Evolutionary conservation across 2,888 invertebrate species (phyloP).

Genomic region (Synergus laeviventris): DNA sequence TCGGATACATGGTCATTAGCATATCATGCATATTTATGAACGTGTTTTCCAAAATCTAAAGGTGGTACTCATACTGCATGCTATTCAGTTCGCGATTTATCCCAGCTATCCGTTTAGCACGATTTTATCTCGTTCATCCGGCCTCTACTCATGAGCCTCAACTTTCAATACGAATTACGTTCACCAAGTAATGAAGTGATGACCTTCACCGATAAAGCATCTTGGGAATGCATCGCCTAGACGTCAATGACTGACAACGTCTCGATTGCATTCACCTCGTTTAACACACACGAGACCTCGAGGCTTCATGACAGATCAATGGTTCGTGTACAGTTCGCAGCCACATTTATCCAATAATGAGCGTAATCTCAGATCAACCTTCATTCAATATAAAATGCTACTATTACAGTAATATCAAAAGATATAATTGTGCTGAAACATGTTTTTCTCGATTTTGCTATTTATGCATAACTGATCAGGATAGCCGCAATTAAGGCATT

Average conservation of each 20-base stretch:
- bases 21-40: conserved; percentile 74
- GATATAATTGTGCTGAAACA: background rate
- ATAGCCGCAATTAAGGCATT: too few relatives aligned
- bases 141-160: background rate
- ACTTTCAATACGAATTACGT: background rate
- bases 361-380: background rate
- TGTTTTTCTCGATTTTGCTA: too few relatives aligned
- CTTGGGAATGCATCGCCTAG: background rate
- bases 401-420: background rate
- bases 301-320: background rate
- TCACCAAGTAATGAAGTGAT: background rate
- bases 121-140: background rate
- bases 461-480: too few relatives aligned
- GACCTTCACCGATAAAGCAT: conserved; percentile 20
- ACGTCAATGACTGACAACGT: conserved; percentile 15
- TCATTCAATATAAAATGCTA: background rate
- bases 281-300: conserved; percentile 1
- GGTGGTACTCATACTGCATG: conserved; percentile 61
- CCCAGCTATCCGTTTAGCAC: background rate
- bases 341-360: background rate
- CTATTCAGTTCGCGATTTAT: conserved; percentile 37
- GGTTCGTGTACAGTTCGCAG: background rate
- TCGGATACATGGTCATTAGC: conserved; percentile 71
- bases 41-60: conserved; percentile 53
- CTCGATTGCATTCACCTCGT: conserved; percentile 1